phyloP scores from a whole-genome alignment of 2,888 invertebrate genomes.

The Cistogaster globosa region DNA sequence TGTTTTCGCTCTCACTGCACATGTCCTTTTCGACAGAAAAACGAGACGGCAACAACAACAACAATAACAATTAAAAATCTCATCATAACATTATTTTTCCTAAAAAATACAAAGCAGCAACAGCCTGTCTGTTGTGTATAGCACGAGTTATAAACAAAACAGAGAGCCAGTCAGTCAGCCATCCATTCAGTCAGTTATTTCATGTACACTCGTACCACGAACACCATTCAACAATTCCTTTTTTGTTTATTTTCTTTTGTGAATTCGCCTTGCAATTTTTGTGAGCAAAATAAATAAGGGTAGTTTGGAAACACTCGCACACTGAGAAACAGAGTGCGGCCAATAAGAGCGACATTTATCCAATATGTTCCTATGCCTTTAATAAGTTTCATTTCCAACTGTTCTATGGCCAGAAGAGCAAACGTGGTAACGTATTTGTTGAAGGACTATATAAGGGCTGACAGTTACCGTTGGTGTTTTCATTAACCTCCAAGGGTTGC shows the following conservation, averaged over 20 bases:
- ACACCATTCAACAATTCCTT: slow-evolving; percentile 52
- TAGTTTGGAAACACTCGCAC: slow-evolving; percentile 40
- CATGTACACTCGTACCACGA: slow-evolving; percentile 42
- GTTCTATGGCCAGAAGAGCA: slow-evolving; percentile 53
- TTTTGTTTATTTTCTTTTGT: slow-evolving; percentile 27
- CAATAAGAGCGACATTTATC: slow-evolving; percentile 44
- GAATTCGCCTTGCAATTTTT: slow-evolving; percentile 60
- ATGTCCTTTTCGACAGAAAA: slow-evolving; percentile 69
- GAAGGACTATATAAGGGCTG: slow-evolving; percentile 81
- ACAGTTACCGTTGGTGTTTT: slow-evolving; percentile 80
- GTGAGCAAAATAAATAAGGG: slow-evolving; percentile 41
- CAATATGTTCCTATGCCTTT: slow-evolving; percentile 53
- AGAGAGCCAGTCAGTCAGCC: slow-evolving; percentile 64
- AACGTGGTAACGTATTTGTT: slow-evolving; percentile 64
- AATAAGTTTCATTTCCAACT: slow-evolving; percentile 56
- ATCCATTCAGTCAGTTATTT: slow-evolving; percentile 22
- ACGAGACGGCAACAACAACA: slow-evolving; percentile 25
- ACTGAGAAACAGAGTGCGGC: slow-evolving; percentile 32
- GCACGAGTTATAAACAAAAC: slow-evolving; percentile 71
- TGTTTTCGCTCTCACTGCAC: slow-evolving; percentile 72
- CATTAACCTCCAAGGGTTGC: slow-evolving; percentile 84
- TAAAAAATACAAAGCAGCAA: slow-evolving; percentile 65
- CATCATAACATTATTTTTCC: slow-evolving; percentile 46
- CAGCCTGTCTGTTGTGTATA: slow-evolving; percentile 68
- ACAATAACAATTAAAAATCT: slow-evolving; percentile 29